Conservation (phyloP, 1,140 invertebrate genomes). For the Asbolus verrucosus region DNA sequence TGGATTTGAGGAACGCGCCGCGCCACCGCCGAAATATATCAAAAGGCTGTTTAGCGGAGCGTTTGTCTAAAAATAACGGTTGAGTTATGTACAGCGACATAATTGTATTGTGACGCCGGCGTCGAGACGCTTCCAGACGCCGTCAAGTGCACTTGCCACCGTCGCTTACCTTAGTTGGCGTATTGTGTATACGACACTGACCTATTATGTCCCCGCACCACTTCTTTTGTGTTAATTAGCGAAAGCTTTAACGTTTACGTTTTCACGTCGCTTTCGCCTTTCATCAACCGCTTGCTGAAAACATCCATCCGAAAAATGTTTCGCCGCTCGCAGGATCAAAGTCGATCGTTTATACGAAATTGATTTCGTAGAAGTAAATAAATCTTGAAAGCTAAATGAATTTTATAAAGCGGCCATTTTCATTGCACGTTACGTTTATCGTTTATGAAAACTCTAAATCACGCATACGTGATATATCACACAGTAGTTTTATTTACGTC, state of each 20-base stretch:
- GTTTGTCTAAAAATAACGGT: constrained; percentile 21
- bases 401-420: background rate
- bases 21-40: constrained; percentile 8
- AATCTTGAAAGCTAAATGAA: background rate
- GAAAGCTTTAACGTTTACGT: constrained; percentile 8
- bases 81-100: constrained; percentile 32
- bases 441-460: too few relatives aligned
- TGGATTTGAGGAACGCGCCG: too few relatives aligned
- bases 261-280: constrained; percentile 8
- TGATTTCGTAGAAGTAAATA: too few relatives aligned
- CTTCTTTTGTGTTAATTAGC: constrained; percentile 41
- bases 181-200: constrained; percentile 36
- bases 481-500: too few relatives aligned
- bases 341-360: background rate
- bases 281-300: background rate
- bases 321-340: constrained; percentile 4
- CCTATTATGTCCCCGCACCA: constrained; percentile 24
- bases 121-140: constrained; percentile 41
- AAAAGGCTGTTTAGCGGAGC: constrained; percentile 11
- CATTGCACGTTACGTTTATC: too few relatives aligned
- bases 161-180: constrained; percentile 22
- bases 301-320: background rate
- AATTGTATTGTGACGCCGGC: constrained; percentile 40
- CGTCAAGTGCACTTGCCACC: constrained; percentile 47
- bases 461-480: too few relatives aligned